phyloP scores from a whole-genome alignment of 1,140 invertebrate species.

The Scaptomyza montana region DNA sequence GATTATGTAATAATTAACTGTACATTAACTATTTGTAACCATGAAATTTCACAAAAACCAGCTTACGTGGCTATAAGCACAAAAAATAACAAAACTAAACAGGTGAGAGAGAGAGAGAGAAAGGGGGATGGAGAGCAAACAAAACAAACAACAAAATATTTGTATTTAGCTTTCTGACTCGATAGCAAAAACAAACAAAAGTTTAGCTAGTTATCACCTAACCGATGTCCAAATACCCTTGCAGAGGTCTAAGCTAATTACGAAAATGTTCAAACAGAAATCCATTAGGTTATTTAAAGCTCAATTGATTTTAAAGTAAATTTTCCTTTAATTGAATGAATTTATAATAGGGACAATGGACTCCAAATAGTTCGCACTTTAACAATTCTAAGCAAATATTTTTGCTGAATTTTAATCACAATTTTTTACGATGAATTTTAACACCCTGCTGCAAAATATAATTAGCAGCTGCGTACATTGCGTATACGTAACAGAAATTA shows the following conservation, averaged over 20 bases:
- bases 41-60: slow-evolving; percentile 66
- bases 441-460: slow-evolving; percentile 48
- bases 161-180: slow-evolving; percentile 36
- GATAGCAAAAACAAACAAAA: slow-evolving; percentile 26
- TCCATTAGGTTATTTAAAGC: not conserved
- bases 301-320: too few relatives aligned
- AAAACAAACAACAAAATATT: slow-evolving; percentile 22
- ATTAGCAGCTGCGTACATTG: slow-evolving; percentile 35
- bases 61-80: slow-evolving; percentile 31
- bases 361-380: slow-evolving; percentile 34
- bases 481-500: slow-evolving; percentile 65
- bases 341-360: not conserved
- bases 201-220: not conserved
- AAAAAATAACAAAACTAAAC: slow-evolving; percentile 18
- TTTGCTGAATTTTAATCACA: slow-evolving; percentile 68
- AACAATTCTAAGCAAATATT: slow-evolving; percentile 61
- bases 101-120: not conserved
- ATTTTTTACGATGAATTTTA: slow-evolving; percentile 71
- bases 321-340: too few relatives aligned
- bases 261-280: not conserved
- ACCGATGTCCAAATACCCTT: slow-evolving; percentile 11
- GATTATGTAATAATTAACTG: slow-evolving; percentile 81
- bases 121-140: not conserved
- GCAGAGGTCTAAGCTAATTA: too few relatives aligned
- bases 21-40: slow-evolving; percentile 81